phyloP scores from a whole-genome alignment of 2,888 invertebrate genomes.

The Helicoverpa assulta region DNA sequence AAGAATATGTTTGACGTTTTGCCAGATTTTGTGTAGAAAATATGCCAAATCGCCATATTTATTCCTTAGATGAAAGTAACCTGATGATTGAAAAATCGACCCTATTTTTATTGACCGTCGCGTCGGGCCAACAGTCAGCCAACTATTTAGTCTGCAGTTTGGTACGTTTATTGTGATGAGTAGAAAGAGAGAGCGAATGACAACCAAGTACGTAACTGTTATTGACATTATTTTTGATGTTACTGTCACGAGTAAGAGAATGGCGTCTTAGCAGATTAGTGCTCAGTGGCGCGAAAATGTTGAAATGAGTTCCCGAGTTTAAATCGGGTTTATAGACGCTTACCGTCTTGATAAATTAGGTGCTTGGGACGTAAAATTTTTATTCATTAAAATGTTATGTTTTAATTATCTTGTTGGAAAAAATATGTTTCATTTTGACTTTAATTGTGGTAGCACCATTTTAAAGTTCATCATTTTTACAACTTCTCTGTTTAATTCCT shows the following conservation, averaged over 20 bases:
- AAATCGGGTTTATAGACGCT: constrained; percentile 62
- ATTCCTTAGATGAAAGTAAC: too few relatives aligned
- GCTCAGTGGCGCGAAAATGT: constrained; percentile 63
- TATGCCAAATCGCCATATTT: too few relatives aligned
- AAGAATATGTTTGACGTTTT: too few relatives aligned
- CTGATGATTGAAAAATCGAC: too few relatives aligned
- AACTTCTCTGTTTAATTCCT: too few relatives aligned
- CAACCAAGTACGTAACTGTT: constrained; percentile 65
- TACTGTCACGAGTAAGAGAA: constrained; percentile 67
- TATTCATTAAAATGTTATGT: constrained; percentile 54
- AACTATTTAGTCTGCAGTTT: too few relatives aligned
- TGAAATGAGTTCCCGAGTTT: constrained; percentile 62
- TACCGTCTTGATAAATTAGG: constrained; percentile 61
- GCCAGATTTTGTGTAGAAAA: too few relatives aligned
- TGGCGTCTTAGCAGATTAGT: constrained; percentile 63
- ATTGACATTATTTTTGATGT: constrained; percentile 73
- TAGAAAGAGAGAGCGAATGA: constrained; percentile 67
- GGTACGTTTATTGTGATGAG: constrained; percentile 61
- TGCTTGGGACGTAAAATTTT: constrained; percentile 50
- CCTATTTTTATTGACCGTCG: too few relatives aligned
- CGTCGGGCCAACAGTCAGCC: too few relatives aligned
- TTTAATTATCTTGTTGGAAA: constrained; percentile 49
- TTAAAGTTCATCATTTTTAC: too few relatives aligned
- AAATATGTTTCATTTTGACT: not conserved
- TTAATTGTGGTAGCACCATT: not conserved